A percentile compares a stretch with the other conserved stretches of the same genome.
Conservation (phyloP, 2,888 invertebrate species). For the Mesoligia furuncula region DNA sequence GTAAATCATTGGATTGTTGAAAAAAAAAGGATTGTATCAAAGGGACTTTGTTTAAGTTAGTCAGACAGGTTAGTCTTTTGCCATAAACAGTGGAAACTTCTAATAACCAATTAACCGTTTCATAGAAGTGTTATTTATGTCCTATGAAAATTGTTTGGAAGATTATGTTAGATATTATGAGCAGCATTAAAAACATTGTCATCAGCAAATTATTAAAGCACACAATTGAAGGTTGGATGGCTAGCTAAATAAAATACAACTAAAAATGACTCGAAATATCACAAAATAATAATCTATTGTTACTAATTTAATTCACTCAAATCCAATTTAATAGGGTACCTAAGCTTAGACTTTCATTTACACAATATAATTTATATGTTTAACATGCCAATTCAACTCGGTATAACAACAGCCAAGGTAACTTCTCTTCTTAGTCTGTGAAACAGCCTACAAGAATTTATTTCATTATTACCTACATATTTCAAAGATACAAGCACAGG, state of each 20-base stretch:
- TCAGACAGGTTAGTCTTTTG: background rate
- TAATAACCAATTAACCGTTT: background rate
- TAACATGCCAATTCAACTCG: background rate
- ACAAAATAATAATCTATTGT: background rate
- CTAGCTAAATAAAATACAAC: background rate
- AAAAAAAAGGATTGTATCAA: background rate
- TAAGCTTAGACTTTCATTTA: background rate
- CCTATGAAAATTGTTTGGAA: background rate
- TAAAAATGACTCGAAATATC: background rate
- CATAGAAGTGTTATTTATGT: background rate
- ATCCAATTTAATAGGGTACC: background rate
- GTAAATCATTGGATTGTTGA: background rate
- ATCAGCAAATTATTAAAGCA: background rate
- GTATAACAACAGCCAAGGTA: no score
- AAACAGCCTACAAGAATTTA: background rate
- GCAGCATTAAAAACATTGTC: background rate
- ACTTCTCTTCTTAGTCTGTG: no score
- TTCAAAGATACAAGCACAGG: no score
- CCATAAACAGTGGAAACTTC: background rate
- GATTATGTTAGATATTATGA: background rate
- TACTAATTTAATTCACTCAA: background rate
- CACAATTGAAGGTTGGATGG: background rate
- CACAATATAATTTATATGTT: background rate
- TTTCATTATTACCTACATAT: no score
- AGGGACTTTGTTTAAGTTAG: background rate